Percentiles rank a stretch among this genome's conserved stretches.
These are phyloP conservation scores for Magallana ariakensis DNA, from an alignment of 1,140 invertebrate species.

Conservation along the genomic window DNA sequence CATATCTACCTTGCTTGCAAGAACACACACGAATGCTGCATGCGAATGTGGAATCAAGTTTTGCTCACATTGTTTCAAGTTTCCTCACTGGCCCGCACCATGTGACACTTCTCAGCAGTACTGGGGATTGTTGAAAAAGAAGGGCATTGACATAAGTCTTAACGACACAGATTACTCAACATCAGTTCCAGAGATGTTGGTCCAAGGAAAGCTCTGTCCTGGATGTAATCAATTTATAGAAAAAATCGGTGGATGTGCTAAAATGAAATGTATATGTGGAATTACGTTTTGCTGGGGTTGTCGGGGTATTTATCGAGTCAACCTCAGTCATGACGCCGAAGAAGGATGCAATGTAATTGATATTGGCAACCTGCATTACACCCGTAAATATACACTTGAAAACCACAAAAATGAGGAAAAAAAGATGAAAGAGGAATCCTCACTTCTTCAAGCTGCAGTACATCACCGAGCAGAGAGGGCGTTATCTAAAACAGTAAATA, in stretches of 20 bases:
- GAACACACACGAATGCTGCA: neutral
- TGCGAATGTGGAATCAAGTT: neutral
- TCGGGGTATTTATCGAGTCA: neutral
- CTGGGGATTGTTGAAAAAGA: neutral
- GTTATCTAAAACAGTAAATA: neutral
- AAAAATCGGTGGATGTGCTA: neutral
- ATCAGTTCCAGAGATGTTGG: neutral
- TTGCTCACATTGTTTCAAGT: slow-evolving; percentile 13
- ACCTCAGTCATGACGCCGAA: too few species aligned
- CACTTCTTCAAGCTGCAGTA: neutral
- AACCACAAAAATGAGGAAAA: neutral
- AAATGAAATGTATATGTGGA: neutral
- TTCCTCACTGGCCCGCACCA: slow-evolving; percentile 12
- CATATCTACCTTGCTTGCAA: neutral
- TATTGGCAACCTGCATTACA: neutral
- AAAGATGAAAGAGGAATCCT: neutral
- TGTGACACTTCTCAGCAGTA: neutral
- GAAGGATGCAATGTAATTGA: neutral
- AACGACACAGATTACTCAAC: neutral
- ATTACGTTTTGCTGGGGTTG: neutral
- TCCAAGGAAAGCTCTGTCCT: neutral
- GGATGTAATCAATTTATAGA: neutral
- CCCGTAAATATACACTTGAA: neutral
- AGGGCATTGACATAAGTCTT: neutral
- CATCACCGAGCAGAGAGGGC: neutral